phyloP scores from a whole-genome alignment of 2,888 invertebrate genomes.

The Lasioglossum morio region DNA sequence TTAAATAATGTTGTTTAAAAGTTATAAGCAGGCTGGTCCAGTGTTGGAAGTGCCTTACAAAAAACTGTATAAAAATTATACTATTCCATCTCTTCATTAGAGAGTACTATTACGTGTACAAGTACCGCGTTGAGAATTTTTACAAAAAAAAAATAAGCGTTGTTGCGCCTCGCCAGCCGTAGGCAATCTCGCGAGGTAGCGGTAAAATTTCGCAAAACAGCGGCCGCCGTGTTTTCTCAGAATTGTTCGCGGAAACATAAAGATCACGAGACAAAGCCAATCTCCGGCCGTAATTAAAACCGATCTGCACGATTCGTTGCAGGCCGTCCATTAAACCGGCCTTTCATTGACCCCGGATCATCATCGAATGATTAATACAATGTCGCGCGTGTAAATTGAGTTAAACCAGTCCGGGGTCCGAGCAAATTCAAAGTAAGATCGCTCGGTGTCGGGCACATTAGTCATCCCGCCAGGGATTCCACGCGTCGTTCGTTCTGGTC shows the following conservation, averaged over 20 bases:
- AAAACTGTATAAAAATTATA: too few relatives aligned
- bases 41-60: too few relatives aligned
- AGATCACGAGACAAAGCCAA: not conserved
- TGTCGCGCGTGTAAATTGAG: constrained; percentile 6
- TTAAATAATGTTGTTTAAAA: too few relatives aligned
- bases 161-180: not conserved
- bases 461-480: not conserved
- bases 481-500: constrained; percentile 14
- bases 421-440: constrained; percentile 9
- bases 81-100: too few relatives aligned
- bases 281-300: not conserved
- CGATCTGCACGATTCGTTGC: not conserved
- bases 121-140: not conserved
- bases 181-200: not conserved
- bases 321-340: not conserved
- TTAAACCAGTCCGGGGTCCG: not conserved
- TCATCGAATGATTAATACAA: not conserved
- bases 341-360: not conserved
- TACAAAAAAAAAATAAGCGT: not conserved
- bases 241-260: not conserved
- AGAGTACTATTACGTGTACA: not conserved
- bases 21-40: too few relatives aligned
- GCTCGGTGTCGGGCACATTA: not conserved
- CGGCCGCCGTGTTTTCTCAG: not conserved
- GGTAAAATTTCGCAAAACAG: not conserved